A percentile compares a stretch with the other conserved stretches of the same genome.
These are phyloP conservation scores for Daphoenositta chrysoptera DNA, from an alignment of 2,113 vertebrate genomes.

Conservation along the genomic window DNA sequence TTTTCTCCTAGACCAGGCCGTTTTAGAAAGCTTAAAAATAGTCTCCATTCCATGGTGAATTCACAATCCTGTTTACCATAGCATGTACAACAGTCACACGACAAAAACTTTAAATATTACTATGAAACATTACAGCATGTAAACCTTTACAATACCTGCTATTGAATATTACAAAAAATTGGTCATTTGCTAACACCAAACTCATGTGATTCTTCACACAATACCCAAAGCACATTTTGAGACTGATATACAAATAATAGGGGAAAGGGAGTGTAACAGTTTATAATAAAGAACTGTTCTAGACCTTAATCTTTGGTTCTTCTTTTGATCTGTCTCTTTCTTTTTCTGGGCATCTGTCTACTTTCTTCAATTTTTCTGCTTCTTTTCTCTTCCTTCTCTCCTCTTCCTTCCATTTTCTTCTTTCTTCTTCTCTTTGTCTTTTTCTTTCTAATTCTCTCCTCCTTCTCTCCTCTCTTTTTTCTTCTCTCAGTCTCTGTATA, in stretches of 20 bases:
- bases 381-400: conserved; percentile 94
- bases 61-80: conserved; percentile 14
- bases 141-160: conserved; percentile 45
- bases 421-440: conserved; percentile 92
- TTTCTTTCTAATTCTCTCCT: conserved; percentile 94
- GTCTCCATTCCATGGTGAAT: conserved; percentile 32
- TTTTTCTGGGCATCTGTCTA: conserved; percentile 83
- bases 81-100: conserved; percentile 43
- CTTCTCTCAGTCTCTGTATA: conserved; percentile 89
- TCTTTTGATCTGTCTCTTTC: conserved; percentile 91
- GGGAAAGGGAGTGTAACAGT: conserved; percentile 30
- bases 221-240: conserved; percentile 34
- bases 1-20: conserved; percentile 27
- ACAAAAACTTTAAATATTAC: conserved; percentile 39
- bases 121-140: conserved; percentile 30
- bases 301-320: conserved; percentile 98
- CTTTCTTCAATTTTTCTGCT: conserved; percentile 90
- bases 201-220: conserved; percentile 32
- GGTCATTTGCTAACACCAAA: conserved; percentile 18
- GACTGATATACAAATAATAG: conserved; percentile 52
- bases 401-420: conserved; percentile 97
- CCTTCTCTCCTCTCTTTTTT: conserved; percentile 94
- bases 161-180: conserved; percentile 24
- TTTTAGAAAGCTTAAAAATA: conserved; percentile 43
- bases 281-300: conserved; percentile 64